phyloP scores from a whole-genome alignment of 2,797 vertebrate genomes.

The Alosa sapidissima region DNA sequence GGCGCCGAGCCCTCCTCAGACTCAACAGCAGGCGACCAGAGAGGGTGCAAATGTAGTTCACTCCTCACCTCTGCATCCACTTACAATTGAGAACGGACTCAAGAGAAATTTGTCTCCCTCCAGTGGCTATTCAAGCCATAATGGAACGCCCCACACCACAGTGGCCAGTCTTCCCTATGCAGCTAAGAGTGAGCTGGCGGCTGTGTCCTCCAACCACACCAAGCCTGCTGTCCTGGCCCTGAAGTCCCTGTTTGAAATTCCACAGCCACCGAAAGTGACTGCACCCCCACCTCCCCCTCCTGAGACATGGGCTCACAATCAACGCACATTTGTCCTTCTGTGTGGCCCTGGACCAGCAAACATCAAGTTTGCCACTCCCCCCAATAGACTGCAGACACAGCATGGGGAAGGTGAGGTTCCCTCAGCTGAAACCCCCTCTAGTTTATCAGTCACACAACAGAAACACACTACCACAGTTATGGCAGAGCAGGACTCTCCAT shows the following conservation, averaged over 20 bases:
- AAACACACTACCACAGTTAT: not conserved
- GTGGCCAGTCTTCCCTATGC: conserved; percentile 29
- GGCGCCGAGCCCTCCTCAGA: conserved; percentile 47
- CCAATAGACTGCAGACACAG: conserved; percentile 4
- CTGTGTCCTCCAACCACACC: conserved; percentile 28
- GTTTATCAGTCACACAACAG: not conserved
- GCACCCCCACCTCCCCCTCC: conserved; percentile 88
- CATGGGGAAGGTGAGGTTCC: not conserved
- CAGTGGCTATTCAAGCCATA: conserved; percentile 89
- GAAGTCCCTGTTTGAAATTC: conserved; percentile 81
- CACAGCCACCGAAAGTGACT: conserved; percentile 85
- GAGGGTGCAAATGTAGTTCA: conserved; percentile 38
- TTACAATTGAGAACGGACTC: conserved; percentile 54
- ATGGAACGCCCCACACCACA: conserved; percentile 73
- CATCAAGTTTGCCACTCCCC: conserved; percentile 44
- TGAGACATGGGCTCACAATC: conserved; percentile 78
- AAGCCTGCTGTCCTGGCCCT: conserved; percentile 63
- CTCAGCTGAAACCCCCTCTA: not conserved
- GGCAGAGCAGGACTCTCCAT: conserved; percentile 5
- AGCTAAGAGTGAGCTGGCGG: not conserved
- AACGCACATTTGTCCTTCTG: conserved; percentile 68
- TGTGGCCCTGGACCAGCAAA: conserved; percentile 73
- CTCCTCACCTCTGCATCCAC: conserved; percentile 44
- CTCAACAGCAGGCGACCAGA: conserved; percentile 30
- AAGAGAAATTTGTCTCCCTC: conserved; percentile 83